These are phyloP conservation scores for Pseudococcus viburni DNA, from an alignment of 2,888 invertebrate genomes.

Conservation along the genomic window DNA sequence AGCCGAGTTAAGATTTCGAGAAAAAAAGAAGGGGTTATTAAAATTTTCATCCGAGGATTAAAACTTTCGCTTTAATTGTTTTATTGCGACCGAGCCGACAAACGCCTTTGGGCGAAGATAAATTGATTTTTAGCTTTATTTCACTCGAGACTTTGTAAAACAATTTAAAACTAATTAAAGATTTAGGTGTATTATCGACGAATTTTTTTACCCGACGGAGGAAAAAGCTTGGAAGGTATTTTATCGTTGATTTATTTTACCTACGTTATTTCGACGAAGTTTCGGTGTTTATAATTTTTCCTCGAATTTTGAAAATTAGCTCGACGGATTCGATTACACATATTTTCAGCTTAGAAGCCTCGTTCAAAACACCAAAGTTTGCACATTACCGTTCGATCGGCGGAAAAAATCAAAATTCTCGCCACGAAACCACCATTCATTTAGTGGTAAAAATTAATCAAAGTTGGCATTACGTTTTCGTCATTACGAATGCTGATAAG, in stretches of 20 bases:
- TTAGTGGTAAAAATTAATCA: no score
- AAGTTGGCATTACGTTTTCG: not conserved
- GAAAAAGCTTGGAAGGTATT: not conserved
- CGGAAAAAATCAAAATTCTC: no score
- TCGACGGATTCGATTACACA: no score
- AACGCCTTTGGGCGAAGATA: slow-evolving; percentile 2
- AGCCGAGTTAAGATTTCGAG: slow-evolving; percentile 30
- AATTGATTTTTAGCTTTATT: slow-evolving; percentile 27
- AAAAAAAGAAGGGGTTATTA: slow-evolving; percentile 46
- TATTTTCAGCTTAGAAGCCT: no score
- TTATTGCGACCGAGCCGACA: slow-evolving; percentile 6
- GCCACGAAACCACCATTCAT: no score
- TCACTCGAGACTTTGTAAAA: slow-evolving; percentile 21
- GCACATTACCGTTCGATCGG: no score
- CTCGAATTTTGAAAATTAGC: no score
- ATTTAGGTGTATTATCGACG: not conserved
- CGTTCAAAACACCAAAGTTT: no score
- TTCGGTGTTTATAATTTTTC: no score
- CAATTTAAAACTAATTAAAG: slow-evolving; percentile 16
- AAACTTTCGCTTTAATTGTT: slow-evolving; percentile 47
- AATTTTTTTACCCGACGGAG: not conserved
- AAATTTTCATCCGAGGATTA: slow-evolving; percentile 24
- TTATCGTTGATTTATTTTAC: not conserved
- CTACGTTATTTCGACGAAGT: no score
- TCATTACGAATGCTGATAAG: no score